phyloP scores from a whole-genome alignment of 2,797 vertebrate species.

The Corythornis leucogaster region DNA sequence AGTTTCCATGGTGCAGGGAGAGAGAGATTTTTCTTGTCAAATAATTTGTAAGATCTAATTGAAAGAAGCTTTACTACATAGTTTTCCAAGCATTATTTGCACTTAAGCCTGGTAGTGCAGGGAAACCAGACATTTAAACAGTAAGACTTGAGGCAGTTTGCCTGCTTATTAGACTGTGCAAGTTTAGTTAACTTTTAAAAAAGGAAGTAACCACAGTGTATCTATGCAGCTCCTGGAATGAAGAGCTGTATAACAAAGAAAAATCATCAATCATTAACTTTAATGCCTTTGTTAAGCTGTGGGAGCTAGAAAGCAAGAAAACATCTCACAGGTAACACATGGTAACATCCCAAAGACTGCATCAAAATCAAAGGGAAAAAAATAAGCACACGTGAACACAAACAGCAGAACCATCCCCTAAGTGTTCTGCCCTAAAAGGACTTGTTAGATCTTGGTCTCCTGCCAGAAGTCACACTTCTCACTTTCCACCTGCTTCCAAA shows the following conservation, averaged over 20 bases:
- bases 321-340: accelerated
- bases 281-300: background rate
- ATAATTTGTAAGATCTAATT: background rate
- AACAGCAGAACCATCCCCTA: background rate
- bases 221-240: background rate
- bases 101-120: background rate
- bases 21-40: constrained; percentile 32
- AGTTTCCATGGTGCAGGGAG: background rate
- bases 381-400: background rate
- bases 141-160: background rate
- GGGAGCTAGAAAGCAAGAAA: background rate
- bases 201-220: background rate
- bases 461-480: background rate
- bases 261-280: background rate
- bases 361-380: background rate
- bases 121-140: constrained; percentile 27
- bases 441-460: accelerated
- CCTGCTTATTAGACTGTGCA: background rate
- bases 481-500: background rate
- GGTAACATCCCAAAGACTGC: background rate
- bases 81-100: constrained; percentile 27
- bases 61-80: background rate
- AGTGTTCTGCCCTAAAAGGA: background rate
- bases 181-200: background rate
- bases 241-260: background rate